Evolutionary conservation across 2,113 vertebrate genomes (phyloP), one percentile per base, ranked within the genome.

Genomic region (Chlamydotis undulata): DNA sequence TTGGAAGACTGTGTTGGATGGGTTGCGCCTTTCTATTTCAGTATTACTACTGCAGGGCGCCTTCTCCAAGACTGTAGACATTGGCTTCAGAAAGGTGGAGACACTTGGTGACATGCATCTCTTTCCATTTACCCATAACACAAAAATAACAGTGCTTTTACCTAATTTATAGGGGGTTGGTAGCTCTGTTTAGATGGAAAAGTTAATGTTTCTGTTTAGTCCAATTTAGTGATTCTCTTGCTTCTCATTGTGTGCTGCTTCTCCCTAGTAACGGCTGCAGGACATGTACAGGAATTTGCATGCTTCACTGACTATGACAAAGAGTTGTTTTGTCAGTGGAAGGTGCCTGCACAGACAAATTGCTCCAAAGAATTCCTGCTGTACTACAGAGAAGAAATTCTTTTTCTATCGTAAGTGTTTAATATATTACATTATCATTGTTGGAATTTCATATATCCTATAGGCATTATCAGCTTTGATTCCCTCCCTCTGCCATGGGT

Each of bases 271-370:
- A 28, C 25, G n/a, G 17, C 96, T 37, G 21, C 75, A 70, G 78
- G 94, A 65, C 56, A 6, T 0, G 4, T 76, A 18, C 29, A 82
- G 59, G 73, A 19, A 5, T 82, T 98, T 82, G 45, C 60, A 5
- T 98, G 98, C 74, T 35, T 88, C 92, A 98, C 93, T 4, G 98
- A 98, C 94, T 98, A 80, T 43, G 47, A 88, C 31, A 60, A 11
- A 61, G 45, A 89, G 39, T 88, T 97, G 35, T 60, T 84, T 53
- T 98, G 98, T 68, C 93, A 89, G 56, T 98, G 98, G 98, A 29
- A 43, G 29, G 94, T 97, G 68, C 85, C 55, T 9, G 3, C 17
- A 3, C 52, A 91, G 19, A 71, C 49, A 3, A 70, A 98, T 75
- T 98, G 98, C 89, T 95, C 96, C 13, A 9, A 61, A 4, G 89